Base-by-base conservation (phyloP, 2,113 vertebrate genomes). In the Prunella fulvescens region DNA sequence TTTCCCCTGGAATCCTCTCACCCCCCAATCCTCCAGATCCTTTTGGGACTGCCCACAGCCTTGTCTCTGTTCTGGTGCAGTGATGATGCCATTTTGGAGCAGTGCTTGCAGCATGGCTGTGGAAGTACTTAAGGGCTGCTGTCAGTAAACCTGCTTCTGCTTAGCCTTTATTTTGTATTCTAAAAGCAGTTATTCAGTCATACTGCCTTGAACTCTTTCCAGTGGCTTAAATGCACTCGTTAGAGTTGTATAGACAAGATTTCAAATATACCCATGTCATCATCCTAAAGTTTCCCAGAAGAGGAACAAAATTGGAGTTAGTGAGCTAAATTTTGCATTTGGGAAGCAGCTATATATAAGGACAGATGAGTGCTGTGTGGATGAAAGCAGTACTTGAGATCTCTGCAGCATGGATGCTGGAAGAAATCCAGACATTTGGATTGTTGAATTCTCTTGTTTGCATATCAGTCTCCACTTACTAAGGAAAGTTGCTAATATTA, bases 51-150 rank as follows among this genome's bases (percentile, higher is more conserved):
- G 44, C 53, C 8, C 4, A 0, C 48, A 56, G 87, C 72, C 66
- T 11, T 1, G 3, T 48, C 64, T 2, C 0, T 33, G 48, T 2
- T 56, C 6, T 0, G 0, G 40, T 33, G 29, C 14, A 9, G 42
- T 19, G 40, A 6, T 0, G 1, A 4, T 81, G 78, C 23, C 3
- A 1, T 47, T 76, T 51, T 48, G 76, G 4, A 86, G 1, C 5
- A 4, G 51, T 19, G 2, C 35, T 72, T 11, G 2, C 12, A 58
- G 64, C 69, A 11, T 0, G 7, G 47, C 79, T 82, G 57, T 57
- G 69, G 31, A 12, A 47, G 37, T 29, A 28, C 57, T 85, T 62
- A 4, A 19, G 33, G 14, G 45, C 73, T 95, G 61, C 81, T 35
- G 11, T 54, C 42, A 23, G 39, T 8, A 70, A 77, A 58, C 35